Evolutionary conservation across 2,113 vertebrate species (phyloP).

Genomic region (Thalassarche chlororhynchos): DNA sequence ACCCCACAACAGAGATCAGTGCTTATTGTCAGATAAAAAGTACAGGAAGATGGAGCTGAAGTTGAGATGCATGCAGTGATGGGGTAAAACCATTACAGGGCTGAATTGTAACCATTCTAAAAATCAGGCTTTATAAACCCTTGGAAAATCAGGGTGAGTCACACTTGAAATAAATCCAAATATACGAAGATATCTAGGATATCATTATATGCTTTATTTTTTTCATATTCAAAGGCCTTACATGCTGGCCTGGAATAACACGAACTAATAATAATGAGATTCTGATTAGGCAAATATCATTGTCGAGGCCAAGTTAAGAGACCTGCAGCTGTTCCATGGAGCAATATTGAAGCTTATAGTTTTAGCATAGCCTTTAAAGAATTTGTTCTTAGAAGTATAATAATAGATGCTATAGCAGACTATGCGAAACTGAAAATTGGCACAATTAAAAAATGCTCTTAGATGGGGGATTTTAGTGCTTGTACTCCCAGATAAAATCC

Average conservation of each 20-base stretch:
- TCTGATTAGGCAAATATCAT: neutral
- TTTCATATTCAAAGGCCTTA: neutral
- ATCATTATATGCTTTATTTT: neutral
- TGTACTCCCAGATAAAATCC: neutral
- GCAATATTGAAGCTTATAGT: neutral
- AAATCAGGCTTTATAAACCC: neutral
- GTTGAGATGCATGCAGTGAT: neutral
- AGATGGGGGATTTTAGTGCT: neutral
- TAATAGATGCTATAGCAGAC: neutral
- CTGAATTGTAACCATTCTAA: neutral
- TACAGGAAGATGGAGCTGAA: neutral
- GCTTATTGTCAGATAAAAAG: neutral
- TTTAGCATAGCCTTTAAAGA: neutral
- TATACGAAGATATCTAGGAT: neutral
- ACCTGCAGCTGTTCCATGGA: neutral
- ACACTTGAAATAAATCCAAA: neutral
- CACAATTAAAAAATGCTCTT: neutral
- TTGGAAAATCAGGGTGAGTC: neutral
- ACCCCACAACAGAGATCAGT: neutral
- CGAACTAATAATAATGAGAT: neutral
- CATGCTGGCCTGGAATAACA: neutral
- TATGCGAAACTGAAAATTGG: neutral
- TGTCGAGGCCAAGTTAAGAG: neutral
- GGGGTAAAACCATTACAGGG: neutral
- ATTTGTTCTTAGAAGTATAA: neutral